Base-by-base conservation (phyloP, 2,797 vertebrate genomes). In the Loriculus beryllinus region DNA sequence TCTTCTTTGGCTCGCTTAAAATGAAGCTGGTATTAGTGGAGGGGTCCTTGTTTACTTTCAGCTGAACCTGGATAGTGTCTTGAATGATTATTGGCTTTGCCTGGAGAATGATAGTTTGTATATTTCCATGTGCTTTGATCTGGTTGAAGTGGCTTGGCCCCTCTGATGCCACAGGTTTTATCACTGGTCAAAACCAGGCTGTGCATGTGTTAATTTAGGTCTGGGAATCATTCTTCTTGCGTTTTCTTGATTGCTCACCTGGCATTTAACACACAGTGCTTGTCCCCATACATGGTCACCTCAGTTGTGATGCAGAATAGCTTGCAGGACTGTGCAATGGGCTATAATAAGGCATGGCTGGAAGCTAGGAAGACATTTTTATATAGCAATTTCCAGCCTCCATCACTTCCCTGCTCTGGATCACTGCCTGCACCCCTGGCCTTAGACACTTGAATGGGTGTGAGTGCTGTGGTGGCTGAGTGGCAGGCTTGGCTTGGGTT, bases 241-340 rank as follows among this genome's bases (percentile, higher is more conserved):
- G 0, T 4, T 70, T 65, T 31, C 60, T 43, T n/a, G 29, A 8
- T 68, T 70, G 16, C 14, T 65, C 20, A 54, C 29, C 14, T 18
- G 37, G 17, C 47, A 11, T 35, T 47, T 57, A 14, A 3, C 15
- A 15, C 31, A 11, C 9, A 18, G 16, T 2, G 11, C 51, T 51
- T 14, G 8, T 72, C 31, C 22, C 33, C 1, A 0, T 26, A 15
- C 0, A 0, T 2, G 0, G 43, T 35, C 1, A 0, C 62, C 57
- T 79, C 20, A 2, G 39, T 11, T 57, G 74, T 13, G 29, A 39
- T 39, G 14, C 48, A 75, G 48, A 71, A 13, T 0, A 11, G 7
- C 28, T 63, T 1, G 1, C 3, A 2, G 64, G 10, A 35, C 33
- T 57, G 15, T 37, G 54, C 28, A 43, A 3, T 54, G 45, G 47